These are phyloP conservation scores for Chorisops tibialis DNA, from an alignment of 2,888 invertebrate species.

Conservation along the genomic window DNA sequence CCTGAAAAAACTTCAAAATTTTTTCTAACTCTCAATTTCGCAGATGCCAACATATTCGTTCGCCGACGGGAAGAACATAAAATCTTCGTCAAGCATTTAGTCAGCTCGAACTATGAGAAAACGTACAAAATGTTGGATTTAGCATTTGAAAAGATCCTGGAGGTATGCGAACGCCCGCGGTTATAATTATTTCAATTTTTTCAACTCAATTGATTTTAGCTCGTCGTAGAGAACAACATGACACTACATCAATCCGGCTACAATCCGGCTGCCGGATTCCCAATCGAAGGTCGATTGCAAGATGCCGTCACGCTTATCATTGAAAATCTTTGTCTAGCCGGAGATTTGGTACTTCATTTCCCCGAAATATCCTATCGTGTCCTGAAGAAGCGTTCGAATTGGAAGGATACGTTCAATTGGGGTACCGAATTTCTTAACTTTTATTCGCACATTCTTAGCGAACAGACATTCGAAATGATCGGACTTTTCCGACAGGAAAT, in stretches of 20 bases:
- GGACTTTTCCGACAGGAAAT: slow-evolving; percentile 36
- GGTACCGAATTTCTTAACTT: slow-evolving; percentile 35
- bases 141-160: slow-evolving; percentile 36
- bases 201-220: slow-evolving; percentile 27
- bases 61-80: slow-evolving; percentile 36
- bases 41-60: slow-evolving; percentile 36
- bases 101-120: slow-evolving; percentile 35
- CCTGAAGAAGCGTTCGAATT: slow-evolving; percentile 31
- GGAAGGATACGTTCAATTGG: slow-evolving; percentile 36
- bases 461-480: slow-evolving; percentile 34
- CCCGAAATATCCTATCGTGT: slow-evolving; percentile 37
- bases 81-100: slow-evolving; percentile 35
- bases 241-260: slow-evolving; percentile 33
- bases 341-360: slow-evolving; percentile 37
- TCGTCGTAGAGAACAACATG: slow-evolving; percentile 34
- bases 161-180: slow-evolving; percentile 32
- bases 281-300: slow-evolving; percentile 30
- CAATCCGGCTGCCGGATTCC: slow-evolving; percentile 32
- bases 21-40: not conserved
- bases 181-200: too few species aligned
- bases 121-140: slow-evolving; percentile 37
- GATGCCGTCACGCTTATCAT: slow-evolving; percentile 34
- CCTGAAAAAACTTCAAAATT: not conserved
- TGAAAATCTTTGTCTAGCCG: slow-evolving; percentile 34
- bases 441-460: slow-evolving; percentile 36